Evolutionary conservation across 2,888 invertebrate genomes (phyloP), one percentile per base, ranked within the genome.

Genomic region (Xestia rhomboidea): DNA sequence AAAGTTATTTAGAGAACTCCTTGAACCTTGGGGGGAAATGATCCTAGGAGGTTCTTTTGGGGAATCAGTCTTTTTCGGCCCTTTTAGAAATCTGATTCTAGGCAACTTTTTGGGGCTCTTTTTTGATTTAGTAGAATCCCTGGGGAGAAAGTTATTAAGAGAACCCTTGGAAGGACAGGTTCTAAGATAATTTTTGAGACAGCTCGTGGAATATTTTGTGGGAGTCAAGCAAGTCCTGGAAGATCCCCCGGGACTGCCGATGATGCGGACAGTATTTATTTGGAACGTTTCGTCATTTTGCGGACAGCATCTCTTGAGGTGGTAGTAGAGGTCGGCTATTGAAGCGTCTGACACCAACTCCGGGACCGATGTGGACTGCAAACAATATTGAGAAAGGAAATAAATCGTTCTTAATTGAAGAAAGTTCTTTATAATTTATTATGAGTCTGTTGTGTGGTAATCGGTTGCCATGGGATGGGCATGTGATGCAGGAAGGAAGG

Each of bases 271-370:
- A 34, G 67, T 63, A 24, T 70, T 79, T 27, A 60, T 67, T 70
- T 41, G 34, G 21, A 49, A 79, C 2, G 44, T 24, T 30, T 68
- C 15, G 21, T 84, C 63, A 34, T 76, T 77, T 10, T 46, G 57
- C n/a, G 69, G 41, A 57, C 66, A 34, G 74, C 76, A 76, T 71
- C n/a, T 71, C 21, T 68, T 79, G 38, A 76, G 68, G 6, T 74
- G 60, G 15, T 38, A 60, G 57, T 79, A 57, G 10, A 77, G 73
- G 49, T 82, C 80, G 13, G 64, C 72, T 62, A 81, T 49, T 21
- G 88, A 88, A 15, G 60, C 75, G 10, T 88, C 88, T 38, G 89
- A 88, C 34, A 87, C 74, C 68, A 83, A 57, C 18, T 67, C 76
- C 11, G 89, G 83, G 7, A 81, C 68, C 41, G 88, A 87, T 46